These are phyloP conservation scores for Trachelipus rathkii DNA, from an alignment of 1,140 invertebrate genomes.

Conservation along the genomic window DNA sequence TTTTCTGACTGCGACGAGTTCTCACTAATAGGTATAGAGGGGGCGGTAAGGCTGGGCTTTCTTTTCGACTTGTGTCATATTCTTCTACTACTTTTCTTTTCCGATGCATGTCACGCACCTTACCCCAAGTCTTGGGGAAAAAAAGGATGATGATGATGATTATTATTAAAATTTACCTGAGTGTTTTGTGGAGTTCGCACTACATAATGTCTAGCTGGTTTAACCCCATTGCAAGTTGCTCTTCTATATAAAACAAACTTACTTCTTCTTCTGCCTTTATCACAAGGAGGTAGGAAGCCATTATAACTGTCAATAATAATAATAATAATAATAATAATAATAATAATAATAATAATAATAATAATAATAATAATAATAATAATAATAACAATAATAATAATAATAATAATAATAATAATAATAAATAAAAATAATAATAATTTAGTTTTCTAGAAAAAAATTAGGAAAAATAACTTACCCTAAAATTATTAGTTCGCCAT, in stretches of 20 bases:
- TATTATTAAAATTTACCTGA: conserved; percentile 32
- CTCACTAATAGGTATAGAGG: no score
- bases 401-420: conserved; percentile 1
- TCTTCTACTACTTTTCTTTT: no score
- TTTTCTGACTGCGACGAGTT: no score
- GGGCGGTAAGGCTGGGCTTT: no score
- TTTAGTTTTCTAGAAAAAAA: not conserved
- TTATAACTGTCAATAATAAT: conserved; percentile 73
- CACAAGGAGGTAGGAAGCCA: conserved; percentile 85
- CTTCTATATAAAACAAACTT: conserved; percentile 89
- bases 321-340: not conserved
- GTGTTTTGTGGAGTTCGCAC: conserved; percentile 68
- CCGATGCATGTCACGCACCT: no score
- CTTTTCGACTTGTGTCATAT: no score
- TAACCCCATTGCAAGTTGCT: conserved; percentile 82
- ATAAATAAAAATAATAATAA: conserved; percentile 27
- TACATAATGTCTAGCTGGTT: conserved; percentile 89
- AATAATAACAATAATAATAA: conserved; percentile 46
- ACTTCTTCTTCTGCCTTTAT: conserved; percentile 83
- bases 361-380: conserved; percentile 27
- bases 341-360: conserved; percentile 30
- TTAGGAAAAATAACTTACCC: conserved; percentile 47
- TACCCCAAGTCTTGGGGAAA: no score
- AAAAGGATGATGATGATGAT: no score
- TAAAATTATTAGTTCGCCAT: conserved; percentile 51